A percentile compares a stretch with the other conserved stretches of the same genome.
These are phyloP conservation scores for Holothuria scabra DNA, from an alignment of 53 echinoderm and acorn worm genomes.

Conservation along the genomic window DNA sequence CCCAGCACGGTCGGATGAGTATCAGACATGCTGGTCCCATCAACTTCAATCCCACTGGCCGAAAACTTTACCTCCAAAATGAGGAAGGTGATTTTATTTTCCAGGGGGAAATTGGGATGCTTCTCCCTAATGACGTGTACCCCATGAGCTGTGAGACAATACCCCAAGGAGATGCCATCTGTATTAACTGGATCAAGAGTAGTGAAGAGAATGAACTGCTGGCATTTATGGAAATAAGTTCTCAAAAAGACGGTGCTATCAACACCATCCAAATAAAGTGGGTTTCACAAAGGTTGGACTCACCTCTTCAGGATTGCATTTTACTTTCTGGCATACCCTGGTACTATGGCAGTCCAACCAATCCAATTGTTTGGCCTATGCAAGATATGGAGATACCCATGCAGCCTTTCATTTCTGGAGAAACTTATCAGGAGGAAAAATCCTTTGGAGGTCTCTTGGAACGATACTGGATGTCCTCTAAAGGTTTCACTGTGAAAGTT, in stretches of 20 bases:
- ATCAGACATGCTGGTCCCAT: constrained; percentile 64
- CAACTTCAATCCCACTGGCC: constrained; percentile 54
- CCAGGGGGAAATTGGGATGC: constrained; percentile 55
- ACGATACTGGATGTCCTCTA: constrained; percentile 88
- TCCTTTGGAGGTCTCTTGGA: constrained; percentile 82
- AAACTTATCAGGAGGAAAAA: constrained; percentile 50
- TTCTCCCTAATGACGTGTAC: constrained; percentile 54
- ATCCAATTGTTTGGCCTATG: constrained; percentile 73
- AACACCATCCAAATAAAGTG: constrained; percentile 71
- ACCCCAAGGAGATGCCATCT: constrained; percentile 49
- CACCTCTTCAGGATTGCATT: constrained; percentile 76
- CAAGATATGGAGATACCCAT: constrained; percentile 79
- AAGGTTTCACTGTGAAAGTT: constrained; percentile 76
- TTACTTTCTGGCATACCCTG: constrained; percentile 64
- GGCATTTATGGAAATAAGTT: constrained; percentile 62
- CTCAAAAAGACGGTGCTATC: constrained; percentile 46
- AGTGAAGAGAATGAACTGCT: constrained; percentile 56
- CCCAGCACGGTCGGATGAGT: constrained; percentile 76
- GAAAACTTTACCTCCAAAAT: constrained; percentile 50
- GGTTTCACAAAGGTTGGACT: constrained; percentile 62
- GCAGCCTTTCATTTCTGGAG: constrained; percentile 79
- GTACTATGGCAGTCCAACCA: constrained; percentile 84
- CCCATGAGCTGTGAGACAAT: constrained; percentile 58
- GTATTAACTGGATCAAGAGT: constrained; percentile 73
- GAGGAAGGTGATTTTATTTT: constrained; percentile 44